A percentile compares a stretch with the other conserved stretches of the same genome.
Conservation (phyloP, 2,888 invertebrate genomes). For the Coenonympha arcania region DNA sequence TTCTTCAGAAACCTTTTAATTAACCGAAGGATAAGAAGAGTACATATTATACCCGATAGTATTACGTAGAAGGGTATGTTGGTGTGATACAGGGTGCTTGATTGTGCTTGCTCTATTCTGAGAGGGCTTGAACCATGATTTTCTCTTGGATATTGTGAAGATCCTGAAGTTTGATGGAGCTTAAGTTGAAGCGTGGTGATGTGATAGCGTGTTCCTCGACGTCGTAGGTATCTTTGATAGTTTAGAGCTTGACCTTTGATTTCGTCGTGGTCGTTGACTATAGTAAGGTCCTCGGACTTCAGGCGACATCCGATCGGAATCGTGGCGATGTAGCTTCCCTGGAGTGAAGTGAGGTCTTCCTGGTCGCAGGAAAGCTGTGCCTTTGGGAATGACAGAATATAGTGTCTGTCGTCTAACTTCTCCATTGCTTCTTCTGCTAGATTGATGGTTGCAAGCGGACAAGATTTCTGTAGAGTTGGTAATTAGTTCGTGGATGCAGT, state of each 20-base stretch:
- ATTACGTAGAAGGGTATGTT: background rate
- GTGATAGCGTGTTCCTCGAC: background rate
- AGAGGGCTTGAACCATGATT: background rate
- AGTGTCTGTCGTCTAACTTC: constrained; percentile 9
- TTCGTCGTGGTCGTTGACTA: constrained; percentile 17
- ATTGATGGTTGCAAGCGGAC: background rate
- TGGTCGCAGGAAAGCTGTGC: background rate
- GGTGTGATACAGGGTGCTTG: too few relatives aligned
- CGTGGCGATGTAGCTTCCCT: constrained; percentile 21
- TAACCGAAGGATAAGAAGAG: background rate
- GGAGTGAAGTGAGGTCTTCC: background rate
- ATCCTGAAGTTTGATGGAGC: background rate
- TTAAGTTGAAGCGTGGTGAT: too few relatives aligned
- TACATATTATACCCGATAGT: background rate
- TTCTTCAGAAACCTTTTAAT: too few relatives aligned
- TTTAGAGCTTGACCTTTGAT: constrained; percentile 19
- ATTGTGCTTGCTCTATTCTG: too few relatives aligned
- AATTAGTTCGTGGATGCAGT: constrained; percentile 22
- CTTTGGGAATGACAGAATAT: background rate
- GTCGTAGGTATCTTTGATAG: background rate
- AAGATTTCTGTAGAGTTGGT: constrained; percentile 18
- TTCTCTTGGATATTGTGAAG: background rate
- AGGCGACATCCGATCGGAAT: constrained; percentile 19
- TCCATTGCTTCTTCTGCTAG: constrained; percentile 6
- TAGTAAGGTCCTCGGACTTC: constrained; percentile 18